phyloP scores from a whole-genome alignment of 2,797 vertebrate species.

The Micrastur ruficollis region DNA sequence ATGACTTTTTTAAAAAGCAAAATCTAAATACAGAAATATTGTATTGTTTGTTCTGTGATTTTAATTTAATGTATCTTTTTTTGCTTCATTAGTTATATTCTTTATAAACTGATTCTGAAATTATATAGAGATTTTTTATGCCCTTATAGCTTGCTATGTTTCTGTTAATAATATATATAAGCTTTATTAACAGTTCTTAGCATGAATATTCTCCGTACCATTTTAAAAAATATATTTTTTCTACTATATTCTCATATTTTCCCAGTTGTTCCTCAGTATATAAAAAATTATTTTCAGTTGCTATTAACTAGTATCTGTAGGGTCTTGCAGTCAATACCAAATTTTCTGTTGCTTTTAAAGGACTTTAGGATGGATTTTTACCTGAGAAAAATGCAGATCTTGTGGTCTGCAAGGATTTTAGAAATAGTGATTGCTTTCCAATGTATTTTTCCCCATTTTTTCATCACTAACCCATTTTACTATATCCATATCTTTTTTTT shows the following conservation, averaged over 20 bases:
- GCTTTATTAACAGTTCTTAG: neutral
- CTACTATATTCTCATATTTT: neutral
- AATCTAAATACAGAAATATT: neutral
- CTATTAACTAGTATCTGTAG: neutral
- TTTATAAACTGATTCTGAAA: neutral
- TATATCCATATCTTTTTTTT: neutral
- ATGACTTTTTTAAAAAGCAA: neutral
- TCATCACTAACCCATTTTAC: neutral
- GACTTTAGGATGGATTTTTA: neutral
- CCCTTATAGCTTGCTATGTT: neutral
- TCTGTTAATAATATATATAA: neutral
- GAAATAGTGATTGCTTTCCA: neutral
- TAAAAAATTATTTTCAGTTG: neutral
- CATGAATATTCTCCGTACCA: neutral
- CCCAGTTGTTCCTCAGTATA: neutral
- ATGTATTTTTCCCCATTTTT: neutral
- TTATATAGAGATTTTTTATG: neutral
- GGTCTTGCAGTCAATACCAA: neutral
- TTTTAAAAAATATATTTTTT: neutral
- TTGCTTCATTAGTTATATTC: neutral
- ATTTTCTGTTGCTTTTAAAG: neutral
- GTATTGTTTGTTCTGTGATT: neutral
- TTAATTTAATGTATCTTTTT: neutral
- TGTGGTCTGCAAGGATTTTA: neutral
- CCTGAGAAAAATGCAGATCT: neutral